Evolutionary conservation across 2,113 vertebrate species (phyloP).

Genomic region (Orthonyx spaldingii): DNA sequence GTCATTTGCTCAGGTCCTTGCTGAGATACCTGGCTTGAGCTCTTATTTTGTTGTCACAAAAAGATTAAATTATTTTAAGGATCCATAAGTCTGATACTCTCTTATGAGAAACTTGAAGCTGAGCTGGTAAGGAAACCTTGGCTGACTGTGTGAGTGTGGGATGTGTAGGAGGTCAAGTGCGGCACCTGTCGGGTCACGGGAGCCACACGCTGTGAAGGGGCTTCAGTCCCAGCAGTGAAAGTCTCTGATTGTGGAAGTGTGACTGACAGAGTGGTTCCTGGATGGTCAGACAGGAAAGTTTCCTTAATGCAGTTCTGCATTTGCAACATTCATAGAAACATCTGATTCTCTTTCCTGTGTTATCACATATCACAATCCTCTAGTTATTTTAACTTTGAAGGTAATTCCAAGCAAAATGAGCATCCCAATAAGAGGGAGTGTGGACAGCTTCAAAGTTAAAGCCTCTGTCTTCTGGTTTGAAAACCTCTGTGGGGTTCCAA

Average conservation of each 20-base stretch:
- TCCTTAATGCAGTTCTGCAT: not conserved
- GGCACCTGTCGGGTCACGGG: fast-evolving
- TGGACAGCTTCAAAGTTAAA: not conserved
- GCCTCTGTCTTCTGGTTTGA: not conserved
- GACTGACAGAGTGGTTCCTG: not conserved
- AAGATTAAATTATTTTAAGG: not conserved
- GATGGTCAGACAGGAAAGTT: not conserved
- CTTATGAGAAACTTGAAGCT: not conserved
- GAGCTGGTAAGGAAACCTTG: not conserved
- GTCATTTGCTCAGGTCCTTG: not conserved
- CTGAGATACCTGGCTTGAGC: fast-evolving
- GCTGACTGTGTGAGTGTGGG: not conserved
- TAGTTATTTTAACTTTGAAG: not conserved
- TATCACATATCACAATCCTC: not conserved
- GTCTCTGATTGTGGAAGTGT: not conserved
- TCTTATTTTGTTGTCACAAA: not conserved
- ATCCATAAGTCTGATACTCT: not conserved
- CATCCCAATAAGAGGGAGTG: not conserved
- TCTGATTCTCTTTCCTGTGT: not conserved
- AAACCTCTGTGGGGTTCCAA: not conserved
- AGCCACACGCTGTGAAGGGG: fast-evolving
- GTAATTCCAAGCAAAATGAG: not conserved
- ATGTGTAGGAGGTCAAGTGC: not conserved
- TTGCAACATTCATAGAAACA: not conserved
- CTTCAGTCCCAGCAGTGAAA: not conserved